Conservation (phyloP, 2,797 vertebrate genomes). For the Dermochelys coriacea region DNA sequence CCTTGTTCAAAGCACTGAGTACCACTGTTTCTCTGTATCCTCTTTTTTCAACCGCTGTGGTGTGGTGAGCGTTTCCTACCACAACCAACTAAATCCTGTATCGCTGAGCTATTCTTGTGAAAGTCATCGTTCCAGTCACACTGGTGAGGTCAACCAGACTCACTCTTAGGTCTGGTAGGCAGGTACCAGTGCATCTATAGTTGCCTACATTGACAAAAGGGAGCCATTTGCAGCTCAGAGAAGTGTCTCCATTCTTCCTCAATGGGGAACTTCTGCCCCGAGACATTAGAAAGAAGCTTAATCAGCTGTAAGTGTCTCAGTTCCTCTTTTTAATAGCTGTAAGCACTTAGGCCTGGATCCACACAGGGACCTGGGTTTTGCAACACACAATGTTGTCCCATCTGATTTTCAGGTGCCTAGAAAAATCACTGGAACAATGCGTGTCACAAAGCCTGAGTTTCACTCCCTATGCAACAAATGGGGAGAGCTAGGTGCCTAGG, state of each 20-base stretch:
- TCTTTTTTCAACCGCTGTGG: background rate
- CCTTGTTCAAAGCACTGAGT: background rate
- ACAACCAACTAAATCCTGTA: background rate
- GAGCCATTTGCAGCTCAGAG: background rate
- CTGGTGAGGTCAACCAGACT: background rate
- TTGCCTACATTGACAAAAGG: background rate
- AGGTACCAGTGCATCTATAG: accelerated
- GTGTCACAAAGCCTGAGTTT: background rate
- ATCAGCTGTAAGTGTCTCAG: background rate
- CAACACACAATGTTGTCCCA: background rate
- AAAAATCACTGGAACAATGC: background rate
- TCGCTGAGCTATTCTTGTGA: background rate
- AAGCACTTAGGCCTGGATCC: background rate
- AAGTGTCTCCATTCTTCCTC: background rate
- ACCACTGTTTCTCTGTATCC: background rate
- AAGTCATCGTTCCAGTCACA: accelerated
- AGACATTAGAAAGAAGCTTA: background rate
- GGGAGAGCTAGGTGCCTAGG: background rate
- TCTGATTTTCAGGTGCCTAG: background rate
- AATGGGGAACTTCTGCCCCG: background rate
- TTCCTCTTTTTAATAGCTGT: background rate
- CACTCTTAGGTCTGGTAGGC: background rate
- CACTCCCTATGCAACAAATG: background rate
- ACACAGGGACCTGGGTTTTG: background rate
- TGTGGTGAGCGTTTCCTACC: background rate